A percentile compares a stretch with the other conserved stretches of the same genome.
Evolutionary conservation across 2,888 invertebrate species (phyloP).

Genomic region (Limnephilus lunatus): DNA sequence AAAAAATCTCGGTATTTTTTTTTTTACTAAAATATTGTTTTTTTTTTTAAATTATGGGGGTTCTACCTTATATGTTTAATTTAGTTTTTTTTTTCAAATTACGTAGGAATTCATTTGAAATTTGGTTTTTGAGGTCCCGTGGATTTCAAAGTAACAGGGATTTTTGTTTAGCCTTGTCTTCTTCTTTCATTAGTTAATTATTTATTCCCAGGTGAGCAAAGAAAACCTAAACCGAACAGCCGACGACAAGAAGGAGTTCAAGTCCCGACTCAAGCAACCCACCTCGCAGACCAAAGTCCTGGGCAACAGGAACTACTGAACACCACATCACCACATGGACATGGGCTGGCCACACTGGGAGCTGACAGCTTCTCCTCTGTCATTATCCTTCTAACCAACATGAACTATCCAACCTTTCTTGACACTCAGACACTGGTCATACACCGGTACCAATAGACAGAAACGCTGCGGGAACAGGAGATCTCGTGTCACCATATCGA

Average conservation of each 20-base stretch:
- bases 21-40: too few species aligned
- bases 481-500: too few species aligned
- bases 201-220: conserved; percentile 69
- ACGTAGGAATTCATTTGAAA: too few species aligned
- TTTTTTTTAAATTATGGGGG: too few species aligned
- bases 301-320: conserved; percentile 67
- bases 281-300: conserved; percentile 71
- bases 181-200: neutral
- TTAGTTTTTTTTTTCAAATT: too few species aligned
- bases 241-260: conserved; percentile 60
- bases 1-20: too few species aligned
- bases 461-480: neutral
- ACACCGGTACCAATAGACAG: neutral
- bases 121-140: too few species aligned
- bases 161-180: neutral
- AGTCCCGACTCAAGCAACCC: conserved; percentile 72
- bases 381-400: neutral
- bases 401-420: neutral
- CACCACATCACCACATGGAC: neutral
- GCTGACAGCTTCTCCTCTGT: neutral
- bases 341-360: neutral
- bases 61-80: too few species aligned
- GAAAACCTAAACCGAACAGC: conserved; percentile 71
- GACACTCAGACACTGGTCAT: neutral
- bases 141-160: too few species aligned